Base-by-base conservation (phyloP, 2,888 invertebrate genomes). In the Drosophila planitibia region DNA sequence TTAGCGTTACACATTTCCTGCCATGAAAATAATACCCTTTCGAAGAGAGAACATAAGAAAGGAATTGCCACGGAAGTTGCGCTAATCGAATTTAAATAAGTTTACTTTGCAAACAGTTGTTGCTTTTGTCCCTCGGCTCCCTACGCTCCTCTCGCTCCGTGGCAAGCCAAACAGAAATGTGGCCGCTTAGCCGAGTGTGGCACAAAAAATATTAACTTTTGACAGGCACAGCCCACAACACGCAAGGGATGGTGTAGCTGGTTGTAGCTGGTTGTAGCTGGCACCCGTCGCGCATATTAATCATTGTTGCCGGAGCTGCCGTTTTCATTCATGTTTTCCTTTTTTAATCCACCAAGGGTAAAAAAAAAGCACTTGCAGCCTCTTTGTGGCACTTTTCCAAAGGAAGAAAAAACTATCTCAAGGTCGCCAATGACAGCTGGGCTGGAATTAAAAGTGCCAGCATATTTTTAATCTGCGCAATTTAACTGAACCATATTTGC, bases 11-110 rank as follows among this genome's bases (percentile, higher is more conserved):
- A 30, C 51, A 57, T 19, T 25, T 25, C n/a, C 7, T 6, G 44
- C 2, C n/a, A 12, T 16, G 41, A 44, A 10, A 30, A 6, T 19
- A 44, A 58, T 74, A 55, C 52, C 54, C 51, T 33, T 6, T 6
- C 12, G 3, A 19, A 16, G 25, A 16, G 70, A 5, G 52, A 25
- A 12, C 12, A 35, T 16, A 28, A 16, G 52, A 32, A 59, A n/a
- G 57, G 37, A 67, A 75, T 51, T 62, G 30, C 33, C 44, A 67
- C 79, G 79, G 85, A 89, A 85, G 89, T 83, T 83, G 76, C 85
- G 83, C 89, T 88, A 89, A 89, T 90, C 88, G 88, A 89, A 86
- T 89, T 89, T 89, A 83, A 86, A 89, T 89, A 90, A 85, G 89
- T 90, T 88, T 86, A 80, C 90, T 86, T 82, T 82, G 82, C 78